These are phyloP conservation scores for Buceros bicornis DNA, from an alignment of 2,797 vertebrate species.

Conservation along the genomic window DNA sequence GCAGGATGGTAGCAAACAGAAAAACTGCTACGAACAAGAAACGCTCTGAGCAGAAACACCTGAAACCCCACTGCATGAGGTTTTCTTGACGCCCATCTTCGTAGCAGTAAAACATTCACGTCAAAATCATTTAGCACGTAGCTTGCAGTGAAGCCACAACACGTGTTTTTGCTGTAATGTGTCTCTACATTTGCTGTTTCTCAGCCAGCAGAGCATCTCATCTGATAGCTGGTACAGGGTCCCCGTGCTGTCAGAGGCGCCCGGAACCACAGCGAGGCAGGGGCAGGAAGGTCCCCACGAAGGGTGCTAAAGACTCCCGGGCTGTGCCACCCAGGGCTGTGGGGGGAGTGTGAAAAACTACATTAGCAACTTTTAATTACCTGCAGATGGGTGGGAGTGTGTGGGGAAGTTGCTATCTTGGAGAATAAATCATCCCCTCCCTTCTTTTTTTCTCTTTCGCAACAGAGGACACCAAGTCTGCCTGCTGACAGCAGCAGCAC, in stretches of 20 bases:
- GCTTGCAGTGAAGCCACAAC: neutral
- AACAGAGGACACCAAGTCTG: neutral
- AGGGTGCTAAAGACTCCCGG: neutral
- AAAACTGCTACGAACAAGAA: neutral
- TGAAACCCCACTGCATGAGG: neutral
- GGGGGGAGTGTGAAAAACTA: neutral
- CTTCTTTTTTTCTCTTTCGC: neutral
- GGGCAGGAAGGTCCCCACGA: neutral
- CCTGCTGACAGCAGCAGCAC: neutral
- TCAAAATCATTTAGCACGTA: neutral
- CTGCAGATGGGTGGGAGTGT: neutral
- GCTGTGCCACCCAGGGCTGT: neutral
- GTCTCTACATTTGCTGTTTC: neutral
- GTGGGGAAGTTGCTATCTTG: neutral
- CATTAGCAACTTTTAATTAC: conserved; percentile 23
- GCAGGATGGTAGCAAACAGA: neutral
- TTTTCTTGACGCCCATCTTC: neutral
- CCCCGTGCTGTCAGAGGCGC: neutral
- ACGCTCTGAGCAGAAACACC: neutral
- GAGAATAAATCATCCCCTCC: neutral
- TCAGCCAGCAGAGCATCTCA: neutral
- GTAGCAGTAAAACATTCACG: neutral
- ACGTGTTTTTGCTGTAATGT: neutral
- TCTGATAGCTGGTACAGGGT: neutral
- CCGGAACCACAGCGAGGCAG: neutral